Percentiles rank a stretch among this genome's conserved stretches.
Evolutionary conservation across 2,113 vertebrate genomes (phyloP).

Genomic region (Chlorocebus sabaeus): DNA sequence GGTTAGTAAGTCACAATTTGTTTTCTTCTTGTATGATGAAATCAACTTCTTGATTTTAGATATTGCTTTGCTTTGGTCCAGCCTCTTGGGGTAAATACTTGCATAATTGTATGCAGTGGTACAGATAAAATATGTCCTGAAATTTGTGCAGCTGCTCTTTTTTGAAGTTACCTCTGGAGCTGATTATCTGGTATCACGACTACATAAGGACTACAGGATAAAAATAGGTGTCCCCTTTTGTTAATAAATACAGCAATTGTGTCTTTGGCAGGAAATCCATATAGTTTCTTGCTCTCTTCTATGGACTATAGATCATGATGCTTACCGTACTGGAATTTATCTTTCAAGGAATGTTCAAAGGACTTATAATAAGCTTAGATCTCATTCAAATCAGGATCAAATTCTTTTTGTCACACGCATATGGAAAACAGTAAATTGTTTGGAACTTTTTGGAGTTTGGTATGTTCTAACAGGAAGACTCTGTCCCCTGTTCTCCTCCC

Average conservation of each 20-base stretch:
- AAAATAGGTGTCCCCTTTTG: not conserved
- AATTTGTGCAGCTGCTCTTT: not conserved
- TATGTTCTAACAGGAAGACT: not conserved
- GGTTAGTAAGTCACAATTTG: not conserved
- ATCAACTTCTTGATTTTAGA: constrained; percentile 24
- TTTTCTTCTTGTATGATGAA: not conserved
- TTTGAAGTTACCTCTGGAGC: not conserved
- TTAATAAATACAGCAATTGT: not conserved
- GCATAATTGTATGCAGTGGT: not conserved
- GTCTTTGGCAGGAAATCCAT: not conserved
- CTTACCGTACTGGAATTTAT: not conserved
- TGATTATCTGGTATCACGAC: not conserved
- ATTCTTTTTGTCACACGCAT: not conserved
- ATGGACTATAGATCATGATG: not conserved
- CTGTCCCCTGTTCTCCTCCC: not conserved
- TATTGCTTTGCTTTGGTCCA: not conserved
- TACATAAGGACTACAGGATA: not conserved
- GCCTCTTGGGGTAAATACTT: not conserved
- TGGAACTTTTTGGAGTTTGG: not conserved
- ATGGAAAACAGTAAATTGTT: not conserved
- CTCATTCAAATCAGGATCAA: not conserved
- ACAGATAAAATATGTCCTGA: not conserved
- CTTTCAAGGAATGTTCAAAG: not conserved
- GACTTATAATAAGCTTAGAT: not conserved
- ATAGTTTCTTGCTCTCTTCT: not conserved